Conservation (phyloP, 1,140 invertebrate species). For the Neuroterus valhalla region DNA sequence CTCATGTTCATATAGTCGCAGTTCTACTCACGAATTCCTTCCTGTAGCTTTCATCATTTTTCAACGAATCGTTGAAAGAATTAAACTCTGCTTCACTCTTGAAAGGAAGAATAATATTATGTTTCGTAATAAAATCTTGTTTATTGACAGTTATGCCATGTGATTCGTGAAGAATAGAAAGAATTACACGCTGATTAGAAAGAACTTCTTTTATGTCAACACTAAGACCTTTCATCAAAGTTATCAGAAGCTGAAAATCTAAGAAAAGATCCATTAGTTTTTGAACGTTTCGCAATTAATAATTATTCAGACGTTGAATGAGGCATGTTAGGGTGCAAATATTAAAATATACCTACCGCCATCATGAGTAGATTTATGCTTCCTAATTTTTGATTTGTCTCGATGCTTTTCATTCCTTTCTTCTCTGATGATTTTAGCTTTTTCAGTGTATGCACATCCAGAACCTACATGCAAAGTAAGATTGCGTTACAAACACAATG, state of each 20-base stretch:
- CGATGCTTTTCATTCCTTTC: no score
- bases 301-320: no score
- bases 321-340: no score
- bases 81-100: not conserved
- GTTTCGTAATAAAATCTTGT: not conserved
- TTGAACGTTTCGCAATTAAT: no score
- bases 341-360: no score
- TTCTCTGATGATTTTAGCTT: no score
- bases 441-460: no score
- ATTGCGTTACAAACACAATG: no score
- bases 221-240: not conserved
- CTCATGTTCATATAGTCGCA: not conserved
- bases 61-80: not conserved
- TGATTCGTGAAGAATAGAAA: not conserved
- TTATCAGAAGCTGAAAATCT: not conserved
- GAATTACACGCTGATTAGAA: not conserved
- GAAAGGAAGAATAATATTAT: not conserved
- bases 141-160: not conserved
- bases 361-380: no score
- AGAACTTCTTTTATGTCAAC: not conserved
- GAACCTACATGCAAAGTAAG: no score
- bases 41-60: not conserved
- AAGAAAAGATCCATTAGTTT: not conserved
- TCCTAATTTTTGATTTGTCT: no score
- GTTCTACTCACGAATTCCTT: not conserved